phyloP scores from a whole-genome alignment of 2,113 vertebrate species.

The Petaurus breviceps region DNA sequence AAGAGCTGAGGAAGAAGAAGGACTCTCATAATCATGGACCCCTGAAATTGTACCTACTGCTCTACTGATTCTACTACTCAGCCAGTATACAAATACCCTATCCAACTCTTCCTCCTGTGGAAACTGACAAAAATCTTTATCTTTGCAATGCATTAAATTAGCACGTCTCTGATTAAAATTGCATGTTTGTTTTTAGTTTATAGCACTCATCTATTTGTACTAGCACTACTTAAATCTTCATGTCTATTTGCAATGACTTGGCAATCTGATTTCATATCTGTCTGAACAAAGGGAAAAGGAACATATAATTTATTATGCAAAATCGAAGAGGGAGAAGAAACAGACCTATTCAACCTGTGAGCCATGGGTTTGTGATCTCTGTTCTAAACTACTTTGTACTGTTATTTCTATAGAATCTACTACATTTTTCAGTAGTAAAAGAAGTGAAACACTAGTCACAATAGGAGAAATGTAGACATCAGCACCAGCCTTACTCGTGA shows the following conservation, averaged over 20 bases:
- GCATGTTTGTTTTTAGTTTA: neutral
- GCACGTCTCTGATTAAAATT: neutral
- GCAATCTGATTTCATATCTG: neutral
- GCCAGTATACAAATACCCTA: neutral
- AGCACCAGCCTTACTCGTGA: neutral
- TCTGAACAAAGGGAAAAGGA: neutral
- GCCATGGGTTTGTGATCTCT: neutral
- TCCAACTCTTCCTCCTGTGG: neutral
- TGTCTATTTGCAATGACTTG: neutral
- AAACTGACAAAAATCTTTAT: neutral
- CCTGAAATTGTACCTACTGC: neutral
- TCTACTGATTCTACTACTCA: neutral
- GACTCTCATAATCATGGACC: neutral
- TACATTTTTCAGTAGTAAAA: neutral
- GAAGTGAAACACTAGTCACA: neutral
- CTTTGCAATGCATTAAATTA: neutral
- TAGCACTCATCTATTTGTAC: neutral
- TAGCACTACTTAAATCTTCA: neutral
- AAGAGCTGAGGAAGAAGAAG: neutral
- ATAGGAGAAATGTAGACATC: neutral
- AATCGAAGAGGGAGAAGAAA: neutral
- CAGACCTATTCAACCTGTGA: neutral
- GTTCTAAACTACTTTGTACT: neutral
- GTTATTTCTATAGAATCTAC: neutral
- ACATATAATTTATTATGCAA: neutral